phyloP scores from a whole-genome alignment of 2,113 vertebrate species.

The Choloepus hoffmanni region DNA sequence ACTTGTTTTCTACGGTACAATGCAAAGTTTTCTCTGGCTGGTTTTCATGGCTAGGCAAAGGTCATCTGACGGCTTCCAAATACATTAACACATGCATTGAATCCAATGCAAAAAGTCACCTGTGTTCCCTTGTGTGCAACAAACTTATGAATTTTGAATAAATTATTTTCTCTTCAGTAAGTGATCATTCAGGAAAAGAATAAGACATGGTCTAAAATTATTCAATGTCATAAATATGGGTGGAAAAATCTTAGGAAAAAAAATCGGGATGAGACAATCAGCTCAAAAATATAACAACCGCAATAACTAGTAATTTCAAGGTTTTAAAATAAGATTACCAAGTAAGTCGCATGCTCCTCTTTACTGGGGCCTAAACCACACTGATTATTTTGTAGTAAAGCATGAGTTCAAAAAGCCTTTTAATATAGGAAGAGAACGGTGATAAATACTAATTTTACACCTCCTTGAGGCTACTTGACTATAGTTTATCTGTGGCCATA shows the following conservation, averaged over 20 bases:
- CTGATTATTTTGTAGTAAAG: neutral
- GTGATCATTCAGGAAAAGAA: constrained; percentile 38
- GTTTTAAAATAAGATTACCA: constrained; percentile 31
- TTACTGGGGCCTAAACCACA: neutral
- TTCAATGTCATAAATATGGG: neutral
- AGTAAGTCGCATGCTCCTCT: neutral
- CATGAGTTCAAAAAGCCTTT: neutral
- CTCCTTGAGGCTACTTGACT: neutral
- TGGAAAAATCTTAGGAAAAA: constrained; percentile 18
- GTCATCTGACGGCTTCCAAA: neutral
- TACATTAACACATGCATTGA: neutral
- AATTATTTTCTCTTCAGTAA: constrained; percentile 25
- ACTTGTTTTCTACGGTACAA: neutral
- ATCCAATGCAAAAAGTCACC: neutral
- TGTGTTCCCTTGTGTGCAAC: neutral
- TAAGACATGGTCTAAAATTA: constrained; percentile 23
- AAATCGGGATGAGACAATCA: neutral
- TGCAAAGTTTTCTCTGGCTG: neutral
- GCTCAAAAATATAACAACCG: neutral
- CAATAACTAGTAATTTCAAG: neutral
- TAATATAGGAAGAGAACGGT: neutral
- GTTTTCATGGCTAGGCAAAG: neutral
- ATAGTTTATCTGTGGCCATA: too few species aligned
- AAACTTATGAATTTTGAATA: neutral
- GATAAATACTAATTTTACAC: neutral